Base-by-base conservation (phyloP, 2,888 invertebrate genomes). In the Megamerina dolium region DNA sequence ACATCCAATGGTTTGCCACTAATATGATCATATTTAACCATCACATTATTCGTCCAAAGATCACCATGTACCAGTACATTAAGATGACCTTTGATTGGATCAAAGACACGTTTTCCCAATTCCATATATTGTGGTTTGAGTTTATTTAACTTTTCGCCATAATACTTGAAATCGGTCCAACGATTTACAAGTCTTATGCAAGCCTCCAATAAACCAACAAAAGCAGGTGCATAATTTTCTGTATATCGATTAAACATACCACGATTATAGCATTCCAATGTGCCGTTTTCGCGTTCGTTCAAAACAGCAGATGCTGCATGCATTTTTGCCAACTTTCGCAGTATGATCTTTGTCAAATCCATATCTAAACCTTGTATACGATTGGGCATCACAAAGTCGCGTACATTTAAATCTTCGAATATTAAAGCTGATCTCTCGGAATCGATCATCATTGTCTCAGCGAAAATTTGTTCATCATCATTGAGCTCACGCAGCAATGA, bases 281-380 rank as follows among this genome's bases (percentile, higher is more conserved):
- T 51, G 1, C 58, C 60, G 6, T 21, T 23, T 43, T 69, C 61
- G 1, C 64, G 69, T 12, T 68, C 62, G 45, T 75, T 76, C 27
- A 71, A 54, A 1, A 73, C 73, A 0, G 75, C 70, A 2, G 75
- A 73, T 2, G 75, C 64, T 2, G 75, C 75, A 55, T 77, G 77
- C 58, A 77, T 74, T 52, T 70, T 69, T 5, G 77, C 76, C 49
- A 77, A 43, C 3, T 73, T 66, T 2, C 62, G 57, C 2, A 77
- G 49, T 6, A 72, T 66, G 12, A 73, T 16, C 45, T 60, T 66
- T 0, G 72, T 54, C 31, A 74, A 72, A 1, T 61, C 59, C 37
- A 73, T 45, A 48, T 77, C 73, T n/a, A 75, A 53, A 4, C 72
- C 68, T 1, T 50, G 23, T 10, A 59, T 41, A 3, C 70, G 60